Evolutionary conservation across 2,113 vertebrate species (phyloP).

Genomic region (Trogon surrucura): DNA sequence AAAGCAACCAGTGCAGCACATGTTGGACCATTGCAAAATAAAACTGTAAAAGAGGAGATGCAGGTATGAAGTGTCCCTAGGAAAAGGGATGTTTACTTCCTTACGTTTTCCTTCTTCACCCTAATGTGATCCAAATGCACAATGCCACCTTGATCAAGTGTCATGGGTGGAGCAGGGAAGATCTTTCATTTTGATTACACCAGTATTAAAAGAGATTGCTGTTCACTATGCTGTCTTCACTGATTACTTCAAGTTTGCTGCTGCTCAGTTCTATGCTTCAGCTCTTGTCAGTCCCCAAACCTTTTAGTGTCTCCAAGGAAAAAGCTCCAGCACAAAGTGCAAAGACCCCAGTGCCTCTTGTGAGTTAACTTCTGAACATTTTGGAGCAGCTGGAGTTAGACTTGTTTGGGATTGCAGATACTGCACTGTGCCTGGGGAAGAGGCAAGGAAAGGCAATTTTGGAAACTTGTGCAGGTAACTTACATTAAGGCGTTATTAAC

Average conservation of each 20-base stretch:
- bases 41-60: neutral
- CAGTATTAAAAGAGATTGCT: neutral
- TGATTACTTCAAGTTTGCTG: neutral
- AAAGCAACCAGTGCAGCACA: neutral
- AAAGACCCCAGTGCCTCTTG: neutral
- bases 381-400: neutral
- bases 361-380: neutral
- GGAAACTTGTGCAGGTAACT: neutral
- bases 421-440: neutral
- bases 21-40: neutral
- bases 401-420: neutral
- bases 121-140: neutral
- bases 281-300: accelerated
- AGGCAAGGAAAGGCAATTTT: neutral
- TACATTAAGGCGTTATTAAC: neutral
- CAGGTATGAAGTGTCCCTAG: accelerated
- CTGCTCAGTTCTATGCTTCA: neutral
- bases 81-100: neutral
- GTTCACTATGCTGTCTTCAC: neutral
- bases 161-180: too few species aligned
- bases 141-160: neutral
- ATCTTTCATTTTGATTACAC: too few species aligned
- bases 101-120: neutral
- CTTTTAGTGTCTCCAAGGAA: accelerated
- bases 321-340: neutral